Evolutionary conservation across 2,797 vertebrate genomes (phyloP).

Genomic region (Trematomus bernacchii): DNA sequence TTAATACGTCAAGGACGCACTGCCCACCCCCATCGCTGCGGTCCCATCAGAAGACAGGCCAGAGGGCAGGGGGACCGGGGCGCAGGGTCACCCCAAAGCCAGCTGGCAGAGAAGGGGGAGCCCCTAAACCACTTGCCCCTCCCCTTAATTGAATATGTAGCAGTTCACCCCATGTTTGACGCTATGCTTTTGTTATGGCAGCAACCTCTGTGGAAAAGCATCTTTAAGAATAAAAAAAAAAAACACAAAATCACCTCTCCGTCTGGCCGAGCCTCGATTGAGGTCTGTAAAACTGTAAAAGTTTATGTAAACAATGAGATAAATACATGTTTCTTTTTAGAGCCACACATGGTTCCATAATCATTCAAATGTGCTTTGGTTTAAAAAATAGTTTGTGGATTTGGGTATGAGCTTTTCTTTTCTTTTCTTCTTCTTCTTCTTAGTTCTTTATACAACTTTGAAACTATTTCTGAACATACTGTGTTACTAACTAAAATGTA

Average conservation of each 20-base stretch:
- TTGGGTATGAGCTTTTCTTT: constrained; percentile 97
- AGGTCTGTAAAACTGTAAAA: constrained; percentile 98
- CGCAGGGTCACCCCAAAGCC: constrained; percentile 81
- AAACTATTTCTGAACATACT: constrained; percentile 88
- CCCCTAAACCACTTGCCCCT: constrained; percentile 57
- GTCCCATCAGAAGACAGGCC: constrained; percentile 79
- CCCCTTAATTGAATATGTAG: constrained; percentile 76
- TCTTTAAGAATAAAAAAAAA: constrained; percentile 22
- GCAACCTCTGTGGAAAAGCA: constrained; percentile 78
- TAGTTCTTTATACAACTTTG: constrained; percentile 88
- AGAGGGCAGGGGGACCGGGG: constrained; percentile 79
- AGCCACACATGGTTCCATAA: constrained; percentile 94
- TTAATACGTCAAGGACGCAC: constrained; percentile 78
- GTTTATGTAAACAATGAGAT: constrained; percentile 99
- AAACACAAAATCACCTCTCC: constrained; percentile 64
- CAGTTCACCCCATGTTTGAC: constrained; percentile 65
- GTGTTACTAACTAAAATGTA: constrained; percentile 89
- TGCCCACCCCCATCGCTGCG: constrained; percentile 50
- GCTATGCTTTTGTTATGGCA: constrained; percentile 81
- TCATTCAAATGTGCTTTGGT: constrained; percentile 99
- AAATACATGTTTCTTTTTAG: constrained; percentile 94
- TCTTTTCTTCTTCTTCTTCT: constrained; percentile 66
- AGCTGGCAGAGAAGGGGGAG: constrained; percentile 75
- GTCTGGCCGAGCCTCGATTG: constrained; percentile 91
- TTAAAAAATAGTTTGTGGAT: constrained; percentile 99